Evolutionary conservation across 2,797 vertebrate genomes (phyloP), one percentile per base, ranked within the genome.

Genomic region (Clarias laeviceps): DNA sequence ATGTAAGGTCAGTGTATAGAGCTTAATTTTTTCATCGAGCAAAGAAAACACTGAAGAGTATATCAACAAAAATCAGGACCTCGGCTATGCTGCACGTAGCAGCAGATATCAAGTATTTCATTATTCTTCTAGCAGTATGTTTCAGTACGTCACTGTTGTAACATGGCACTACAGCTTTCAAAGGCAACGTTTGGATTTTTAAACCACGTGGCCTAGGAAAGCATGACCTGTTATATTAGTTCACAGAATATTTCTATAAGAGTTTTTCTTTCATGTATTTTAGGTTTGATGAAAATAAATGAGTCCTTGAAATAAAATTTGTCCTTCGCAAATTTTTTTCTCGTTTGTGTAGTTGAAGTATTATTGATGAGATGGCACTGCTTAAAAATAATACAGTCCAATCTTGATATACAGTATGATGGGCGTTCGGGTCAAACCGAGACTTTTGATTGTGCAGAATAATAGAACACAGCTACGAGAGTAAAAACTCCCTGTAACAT

Each of bases 241-340:
- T 93, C 91, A 93, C 93, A 92, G 86, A 93, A 91, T 88, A 90
- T 93, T 93, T 93, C 92, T 93, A 91, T 92, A 86, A 91, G 90
- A 93, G 89, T 92, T 93, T 94, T 93, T 92, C 91, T 87, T 88
- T 80, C 77, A 88, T 93, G 91, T 93, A 91, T 91, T 93, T 94
- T 95, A 93, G 93, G 93, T 96, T 95, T 89, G 85, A 64, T 92
- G 86, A 82, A 91, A 87, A 54, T 54, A 54, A 91, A 91, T 92
- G 90, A 92, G 94, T 93, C 85, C 91, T 87, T 94, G 86, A 94
- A 96, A 95, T 95, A 95, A 96, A 93, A 93, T 87, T 86, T 91
- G 91, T 93, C 92, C 88, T 94, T 94, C 93, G 93, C 92, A 73
- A 92, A 86, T 85, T 59, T 59, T 74, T 14, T 64, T 8, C 15